phyloP scores from a whole-genome alignment of 1,140 invertebrate genomes.

The Tetraneura akinire region DNA sequence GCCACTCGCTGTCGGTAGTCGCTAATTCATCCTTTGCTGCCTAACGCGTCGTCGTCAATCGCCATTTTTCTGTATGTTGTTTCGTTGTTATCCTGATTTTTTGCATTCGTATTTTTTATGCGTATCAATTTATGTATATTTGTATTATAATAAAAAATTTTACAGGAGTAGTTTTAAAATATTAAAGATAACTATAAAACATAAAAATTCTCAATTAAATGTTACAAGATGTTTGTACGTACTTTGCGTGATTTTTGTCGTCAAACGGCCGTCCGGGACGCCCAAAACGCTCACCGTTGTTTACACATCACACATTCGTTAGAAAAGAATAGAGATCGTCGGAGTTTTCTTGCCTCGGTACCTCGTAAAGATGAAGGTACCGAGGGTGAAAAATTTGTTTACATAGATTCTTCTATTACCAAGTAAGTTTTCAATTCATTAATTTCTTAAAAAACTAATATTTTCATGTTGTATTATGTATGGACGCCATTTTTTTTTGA shows the following conservation, averaged over 20 bases:
- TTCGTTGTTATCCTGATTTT: too few species aligned
- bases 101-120: too few species aligned
- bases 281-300: background rate
- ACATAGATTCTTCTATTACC: constrained; percentile 62
- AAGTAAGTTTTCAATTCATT: constrained; percentile 15
- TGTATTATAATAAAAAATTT: too few species aligned
- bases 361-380: constrained; percentile 66
- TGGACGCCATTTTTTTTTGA: constrained; percentile 43
- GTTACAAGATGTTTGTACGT: background rate
- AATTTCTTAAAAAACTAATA: background rate
- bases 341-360: constrained; percentile 29
- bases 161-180: too few species aligned
- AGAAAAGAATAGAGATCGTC: constrained; percentile 44
- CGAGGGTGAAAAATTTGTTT: constrained; percentile 66
- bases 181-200: too few species aligned
- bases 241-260: background rate
- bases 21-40: background rate
- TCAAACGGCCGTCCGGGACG: background rate
- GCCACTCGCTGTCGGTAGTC: too few species aligned
- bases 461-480: background rate
- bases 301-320: constrained; percentile 9
- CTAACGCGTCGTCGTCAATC: too few species aligned
- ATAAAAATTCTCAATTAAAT: too few species aligned
- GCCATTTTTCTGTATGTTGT: constrained; percentile 8
- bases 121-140: too few species aligned